Evolutionary conservation across 2,797 vertebrate genomes (phyloP).

Genomic region (Ctenopoma multispine): DNA sequence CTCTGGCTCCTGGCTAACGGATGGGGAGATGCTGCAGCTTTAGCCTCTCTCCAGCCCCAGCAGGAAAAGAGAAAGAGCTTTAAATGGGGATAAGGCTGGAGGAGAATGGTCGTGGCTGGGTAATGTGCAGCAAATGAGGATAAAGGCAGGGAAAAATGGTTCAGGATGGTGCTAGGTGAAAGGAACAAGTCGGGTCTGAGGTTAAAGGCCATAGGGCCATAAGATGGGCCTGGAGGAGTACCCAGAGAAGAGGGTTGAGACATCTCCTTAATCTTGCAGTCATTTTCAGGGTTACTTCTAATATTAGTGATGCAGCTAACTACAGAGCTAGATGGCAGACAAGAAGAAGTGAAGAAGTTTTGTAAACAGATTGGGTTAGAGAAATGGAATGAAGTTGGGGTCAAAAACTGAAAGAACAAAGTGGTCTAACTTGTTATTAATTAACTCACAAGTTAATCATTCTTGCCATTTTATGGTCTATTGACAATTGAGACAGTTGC

Average conservation of each 20-base stretch:
- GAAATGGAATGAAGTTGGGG: constrained; percentile 4
- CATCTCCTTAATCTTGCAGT: constrained; percentile 1
- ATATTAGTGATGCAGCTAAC: constrained; percentile 8
- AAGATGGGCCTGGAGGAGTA: constrained; percentile 11
- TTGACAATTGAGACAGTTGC: constrained; percentile 31
- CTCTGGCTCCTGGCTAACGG: constrained; percentile 86
- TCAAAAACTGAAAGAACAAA: constrained; percentile 21
- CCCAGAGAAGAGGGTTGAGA: not conserved
- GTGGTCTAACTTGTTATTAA: constrained; percentile 23
- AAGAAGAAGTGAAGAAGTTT: not conserved
- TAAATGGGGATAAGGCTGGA: constrained; percentile 70
- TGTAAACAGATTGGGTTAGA: not conserved
- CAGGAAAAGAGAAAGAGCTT: constrained; percentile 80
- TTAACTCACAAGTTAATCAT: constrained; percentile 39
- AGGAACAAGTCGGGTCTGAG: constrained; percentile 45
- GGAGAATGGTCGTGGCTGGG: constrained; percentile 49
- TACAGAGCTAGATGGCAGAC: not conserved
- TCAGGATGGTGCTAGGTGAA: constrained; percentile 13
- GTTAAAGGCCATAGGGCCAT: constrained; percentile 52
- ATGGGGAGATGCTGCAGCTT: constrained; percentile 83
- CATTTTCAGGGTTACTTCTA: not conserved
- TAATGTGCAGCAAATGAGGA: constrained; percentile 55
- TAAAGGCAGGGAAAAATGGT: constrained; percentile 27
- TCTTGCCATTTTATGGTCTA: constrained; percentile 30
- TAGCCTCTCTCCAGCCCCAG: constrained; percentile 86